Base-by-base conservation (phyloP, 2,113 vertebrate species). In the Actenoides hombroni region DNA sequence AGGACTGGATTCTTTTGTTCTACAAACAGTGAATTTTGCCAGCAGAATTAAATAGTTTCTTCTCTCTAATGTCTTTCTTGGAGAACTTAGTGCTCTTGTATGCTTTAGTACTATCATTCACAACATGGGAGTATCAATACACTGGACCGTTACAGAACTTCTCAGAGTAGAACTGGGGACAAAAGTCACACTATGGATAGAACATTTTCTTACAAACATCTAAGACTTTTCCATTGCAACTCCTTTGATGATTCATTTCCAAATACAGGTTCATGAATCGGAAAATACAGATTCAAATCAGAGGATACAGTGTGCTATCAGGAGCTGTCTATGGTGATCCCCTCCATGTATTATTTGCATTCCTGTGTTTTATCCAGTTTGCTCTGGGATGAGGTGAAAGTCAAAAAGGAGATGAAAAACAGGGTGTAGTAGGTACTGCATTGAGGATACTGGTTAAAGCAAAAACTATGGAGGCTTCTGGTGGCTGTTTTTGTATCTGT, bases 351-450 rank as follows among this genome's bases (percentile, higher is more conserved):
- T 13, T n/a, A 5, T 51, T 37, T 39, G 1, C 5, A 31, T 44
- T 77, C 13, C 5, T 57, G 6, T 0, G 25, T 85, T 83, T 64
- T 44, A 42, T 25, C 18, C 7, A 33, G 3, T 57, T 51, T 73
- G 4, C 20, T 33, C 21, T 74, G 57, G 31, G 14, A n/a, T 57
- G 19, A 59, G 1, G 13, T 59, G 46, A 40, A 63, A 77, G n/a
- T 20, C 23, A 28, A 88, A 88, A 73, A 15, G 11, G 11, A 59
- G 6, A 25, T 31, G 9, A 12, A 73, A 10, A 77, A 57, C 10
- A 61, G 2, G 16, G 40, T 28, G 5, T 40, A 65, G 16, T 1
- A 1, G 11, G 6, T 35, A 49, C 24, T 76, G 4, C 1, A 1
- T 42, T 56, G 35, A 48, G 6, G 5, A 1, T 83, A 77, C 33